A percentile compares a stretch with the other conserved stretches of the same genome.
These are phyloP conservation scores for Pluvialis apricaria DNA, from an alignment of 2,113 vertebrate genomes.

Conservation along the genomic window DNA sequence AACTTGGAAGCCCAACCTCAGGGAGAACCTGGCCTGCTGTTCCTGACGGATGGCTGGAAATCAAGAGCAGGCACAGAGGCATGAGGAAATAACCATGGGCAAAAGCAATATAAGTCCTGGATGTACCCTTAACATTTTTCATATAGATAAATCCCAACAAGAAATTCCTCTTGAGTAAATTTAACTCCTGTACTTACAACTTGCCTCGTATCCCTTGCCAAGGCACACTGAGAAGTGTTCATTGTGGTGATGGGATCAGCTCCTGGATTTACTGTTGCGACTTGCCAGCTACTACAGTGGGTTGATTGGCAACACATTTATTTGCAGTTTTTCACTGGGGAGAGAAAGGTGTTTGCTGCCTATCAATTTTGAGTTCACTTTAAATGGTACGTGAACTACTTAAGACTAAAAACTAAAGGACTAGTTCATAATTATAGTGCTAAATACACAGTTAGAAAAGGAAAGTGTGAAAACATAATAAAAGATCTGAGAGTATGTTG, in stretches of 20 bases:
- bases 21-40: background rate
- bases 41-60: background rate
- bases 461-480: background rate
- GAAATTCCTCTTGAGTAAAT: background rate
- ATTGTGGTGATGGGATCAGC: background rate
- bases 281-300: background rate
- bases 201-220: background rate
- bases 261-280: background rate
- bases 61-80: background rate
- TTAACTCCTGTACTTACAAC: background rate
- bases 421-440: background rate
- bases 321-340: accelerated
- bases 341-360: background rate
- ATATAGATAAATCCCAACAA: background rate
- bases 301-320: background rate
- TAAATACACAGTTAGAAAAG: background rate
- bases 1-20: background rate
- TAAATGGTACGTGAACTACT: background rate
- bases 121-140: background rate
- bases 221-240: background rate
- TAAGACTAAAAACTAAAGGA: background rate
- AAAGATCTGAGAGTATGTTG: background rate
- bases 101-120: background rate
- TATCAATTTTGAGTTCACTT: background rate
- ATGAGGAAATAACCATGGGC: background rate